These are phyloP conservation scores for Drosophila watanabei DNA, from an alignment of 1,140 invertebrate genomes.

Conservation along the genomic window DNA sequence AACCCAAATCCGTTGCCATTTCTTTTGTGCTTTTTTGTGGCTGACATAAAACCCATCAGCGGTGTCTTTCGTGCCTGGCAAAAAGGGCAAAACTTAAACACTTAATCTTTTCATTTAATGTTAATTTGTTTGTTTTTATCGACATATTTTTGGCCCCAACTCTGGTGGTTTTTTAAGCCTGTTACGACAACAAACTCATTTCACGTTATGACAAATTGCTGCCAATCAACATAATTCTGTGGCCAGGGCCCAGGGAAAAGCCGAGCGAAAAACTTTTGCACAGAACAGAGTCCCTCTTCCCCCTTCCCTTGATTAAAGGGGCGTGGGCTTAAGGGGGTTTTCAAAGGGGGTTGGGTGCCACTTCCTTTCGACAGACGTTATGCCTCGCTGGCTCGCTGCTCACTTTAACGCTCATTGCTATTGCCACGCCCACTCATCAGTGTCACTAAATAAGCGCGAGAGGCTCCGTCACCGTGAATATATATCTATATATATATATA, in stretches of 20 bases:
- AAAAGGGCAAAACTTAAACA: conserved; percentile 79
- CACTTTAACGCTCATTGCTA: conserved; percentile 81
- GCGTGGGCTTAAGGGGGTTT: conserved; percentile 13
- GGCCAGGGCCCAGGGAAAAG: conserved; percentile 41
- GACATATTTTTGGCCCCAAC: conserved; percentile 70
- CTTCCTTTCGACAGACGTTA: conserved; percentile 52
- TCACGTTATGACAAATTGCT: conserved; percentile 82
- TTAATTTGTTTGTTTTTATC: conserved; percentile 84
- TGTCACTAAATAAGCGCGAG: conserved; percentile 56
- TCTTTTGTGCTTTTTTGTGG: conserved; percentile 12
- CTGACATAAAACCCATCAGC: conserved; percentile 58
- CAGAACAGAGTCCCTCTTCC: conserved; percentile 25
- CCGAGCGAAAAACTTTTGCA: conserved; percentile 39
- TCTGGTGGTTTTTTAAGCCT: conserved; percentile 66
- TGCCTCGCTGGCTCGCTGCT: conserved; percentile 77
- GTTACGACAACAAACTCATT: conserved; percentile 84
- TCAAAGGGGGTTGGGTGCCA: conserved; percentile 9
- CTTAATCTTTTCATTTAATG: conserved; percentile 84
- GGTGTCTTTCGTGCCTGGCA: conserved; percentile 54
- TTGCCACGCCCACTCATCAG: conserved; percentile 81
- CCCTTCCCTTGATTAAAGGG: conserved; percentile 22
- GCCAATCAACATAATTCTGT: conserved; percentile 82
- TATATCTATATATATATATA: no score
- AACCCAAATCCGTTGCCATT: conserved; percentile 10
- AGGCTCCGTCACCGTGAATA: conserved; percentile 27